phyloP scores from a whole-genome alignment of 2,888 invertebrate species.

The Trichogramma evanescens region DNA sequence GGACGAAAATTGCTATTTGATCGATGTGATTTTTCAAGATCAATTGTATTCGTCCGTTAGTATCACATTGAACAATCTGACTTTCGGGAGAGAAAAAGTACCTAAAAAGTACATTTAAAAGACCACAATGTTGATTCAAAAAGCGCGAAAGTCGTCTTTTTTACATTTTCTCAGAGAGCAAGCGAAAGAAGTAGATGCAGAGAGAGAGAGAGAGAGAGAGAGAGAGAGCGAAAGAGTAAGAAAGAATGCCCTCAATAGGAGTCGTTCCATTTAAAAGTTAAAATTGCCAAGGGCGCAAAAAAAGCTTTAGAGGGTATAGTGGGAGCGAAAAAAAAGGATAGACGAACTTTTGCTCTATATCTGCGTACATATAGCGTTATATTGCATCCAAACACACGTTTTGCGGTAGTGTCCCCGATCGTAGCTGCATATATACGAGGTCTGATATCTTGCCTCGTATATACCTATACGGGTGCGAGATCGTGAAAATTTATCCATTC shows the following conservation, averaged over 20 bases:
- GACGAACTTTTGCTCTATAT: no score
- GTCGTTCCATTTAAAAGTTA: constrained; percentile 20
- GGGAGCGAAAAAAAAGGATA: neutral
- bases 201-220: no score
- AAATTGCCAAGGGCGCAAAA: constrained; percentile 20
- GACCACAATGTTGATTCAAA: constrained; percentile 5
- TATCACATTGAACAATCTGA: no score
- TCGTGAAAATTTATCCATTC: constrained; percentile 5
- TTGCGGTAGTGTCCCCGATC: neutral
- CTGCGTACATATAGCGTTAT: no score
- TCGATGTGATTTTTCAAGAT: no score
- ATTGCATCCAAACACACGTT: neutral
- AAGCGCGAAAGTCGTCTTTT: constrained; percentile 7
- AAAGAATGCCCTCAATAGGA: no score
- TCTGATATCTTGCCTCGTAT: neutral
- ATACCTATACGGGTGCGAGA: neutral
- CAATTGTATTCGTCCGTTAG: no score
- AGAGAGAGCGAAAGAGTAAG: no score
- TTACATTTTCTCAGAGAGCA: neutral
- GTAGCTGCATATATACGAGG: neutral
- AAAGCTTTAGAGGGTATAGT: neutral
- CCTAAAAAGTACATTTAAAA: no score
- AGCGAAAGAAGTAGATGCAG: constrained; percentile 5
- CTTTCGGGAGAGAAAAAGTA: no score
- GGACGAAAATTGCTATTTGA: no score